Percentiles rank a stretch among this genome's conserved stretches.
Conservation (phyloP, 1,140 invertebrate species). For the Dreissena polymorpha region DNA sequence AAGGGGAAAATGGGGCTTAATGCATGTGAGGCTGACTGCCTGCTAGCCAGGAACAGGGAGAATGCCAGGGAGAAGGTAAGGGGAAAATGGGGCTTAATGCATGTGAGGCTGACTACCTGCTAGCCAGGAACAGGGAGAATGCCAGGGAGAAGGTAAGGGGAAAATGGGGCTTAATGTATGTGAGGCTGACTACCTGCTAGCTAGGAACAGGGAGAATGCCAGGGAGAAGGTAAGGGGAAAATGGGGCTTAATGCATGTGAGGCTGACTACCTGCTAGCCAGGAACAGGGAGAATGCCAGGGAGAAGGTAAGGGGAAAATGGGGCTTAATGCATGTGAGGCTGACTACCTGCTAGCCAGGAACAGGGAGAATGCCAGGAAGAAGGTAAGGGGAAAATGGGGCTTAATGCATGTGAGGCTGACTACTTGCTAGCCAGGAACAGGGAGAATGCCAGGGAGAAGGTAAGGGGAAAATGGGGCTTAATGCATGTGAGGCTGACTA, state of each 20-base stretch:
- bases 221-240: slow-evolving; percentile 63
- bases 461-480: slow-evolving; percentile 51
- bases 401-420: slow-evolving; percentile 54
- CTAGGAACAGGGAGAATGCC: slow-evolving; percentile 59
- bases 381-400: slow-evolving; percentile 56
- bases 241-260: slow-evolving; percentile 39
- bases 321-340: slow-evolving; percentile 49
- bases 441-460: slow-evolving; percentile 63
- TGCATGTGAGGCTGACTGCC: slow-evolving; percentile 57
- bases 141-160: slow-evolving; percentile 66
- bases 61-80: slow-evolving; percentile 66
- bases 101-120: slow-evolving; percentile 58
- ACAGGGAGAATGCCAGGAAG: slow-evolving; percentile 63
- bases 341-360: slow-evolving; percentile 55
- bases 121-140: slow-evolving; percentile 58
- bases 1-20: slow-evolving; percentile 20
- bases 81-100: background rate
- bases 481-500: slow-evolving; percentile 56
- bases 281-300: slow-evolving; percentile 61
- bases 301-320: slow-evolving; percentile 61
- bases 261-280: slow-evolving; percentile 56
- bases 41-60: slow-evolving; percentile 59
- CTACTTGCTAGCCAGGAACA: slow-evolving; percentile 56
- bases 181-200: slow-evolving; percentile 61
- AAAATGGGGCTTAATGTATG: background rate